These are phyloP conservation scores for Glandiceps talaboti DNA, from an alignment of 53 echinoderm and acorn worm species.

Conservation along the genomic window DNA sequence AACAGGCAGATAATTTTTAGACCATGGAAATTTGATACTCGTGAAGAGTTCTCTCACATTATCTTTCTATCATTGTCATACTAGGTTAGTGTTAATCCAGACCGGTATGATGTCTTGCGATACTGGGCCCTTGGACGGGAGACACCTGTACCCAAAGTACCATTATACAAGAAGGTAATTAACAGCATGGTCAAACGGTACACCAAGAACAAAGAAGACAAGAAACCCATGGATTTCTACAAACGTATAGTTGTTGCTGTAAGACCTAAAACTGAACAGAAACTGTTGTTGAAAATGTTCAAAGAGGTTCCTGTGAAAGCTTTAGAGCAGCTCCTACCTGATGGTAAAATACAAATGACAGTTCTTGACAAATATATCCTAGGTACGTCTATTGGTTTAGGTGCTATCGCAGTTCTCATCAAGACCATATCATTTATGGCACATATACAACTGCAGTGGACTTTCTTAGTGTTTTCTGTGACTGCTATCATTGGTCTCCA, in stretches of 20 bases:
- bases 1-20: no score
- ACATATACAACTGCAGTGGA: slow-evolving; percentile 81
- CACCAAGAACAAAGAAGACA: slow-evolving; percentile 37
- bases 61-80: background rate
- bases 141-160: slow-evolving; percentile 43
- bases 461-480: slow-evolving; percentile 53
- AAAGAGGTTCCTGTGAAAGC: slow-evolving; percentile 87
- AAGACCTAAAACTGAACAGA: slow-evolving; percentile 70
- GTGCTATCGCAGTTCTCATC: slow-evolving; percentile 55
- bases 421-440: slow-evolving; percentile 69
- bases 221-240: slow-evolving; percentile 76
- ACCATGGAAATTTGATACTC: no score
- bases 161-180: slow-evolving; percentile 50
- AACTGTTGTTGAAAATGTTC: slow-evolving; percentile 93
- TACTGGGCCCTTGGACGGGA: slow-evolving; percentile 95
- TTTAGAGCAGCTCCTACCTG: slow-evolving; percentile 85
- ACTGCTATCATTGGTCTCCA: slow-evolving; percentile 63
- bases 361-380: slow-evolving; percentile 72
- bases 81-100: slow-evolving; percentile 85
- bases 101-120: slow-evolving; percentile 71
- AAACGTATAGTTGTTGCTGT: slow-evolving; percentile 93
- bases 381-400: slow-evolving; percentile 41
- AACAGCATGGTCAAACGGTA: slow-evolving; percentile 46
- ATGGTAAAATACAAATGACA: slow-evolving; percentile 92
- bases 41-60: no score